These are phyloP conservation scores for Heteropelma amictum DNA, from an alignment of 2,888 invertebrate species.

Conservation along the genomic window DNA sequence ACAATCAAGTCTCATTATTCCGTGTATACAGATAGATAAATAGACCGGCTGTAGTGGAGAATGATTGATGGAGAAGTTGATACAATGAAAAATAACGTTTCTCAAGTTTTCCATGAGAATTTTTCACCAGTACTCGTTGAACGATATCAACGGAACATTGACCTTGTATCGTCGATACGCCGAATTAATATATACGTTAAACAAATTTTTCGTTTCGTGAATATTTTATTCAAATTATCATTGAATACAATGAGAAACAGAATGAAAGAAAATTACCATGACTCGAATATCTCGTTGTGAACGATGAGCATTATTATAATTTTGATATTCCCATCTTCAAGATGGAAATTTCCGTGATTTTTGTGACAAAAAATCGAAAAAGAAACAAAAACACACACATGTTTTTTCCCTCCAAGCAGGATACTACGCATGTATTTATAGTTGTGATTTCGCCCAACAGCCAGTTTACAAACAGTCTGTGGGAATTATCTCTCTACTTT, in stretches of 20 bases:
- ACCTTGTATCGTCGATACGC: not conserved
- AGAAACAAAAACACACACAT: not conserved
- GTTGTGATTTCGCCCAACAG: conserved; percentile 78
- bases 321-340: too few species aligned
- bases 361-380: not conserved
- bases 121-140: not conserved
- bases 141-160: conserved; percentile 10
- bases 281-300: too few species aligned
- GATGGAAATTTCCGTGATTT: too few species aligned
- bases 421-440: not conserved
- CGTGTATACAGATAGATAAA: conserved; percentile 6
- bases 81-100: not conserved
- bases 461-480: conserved; percentile 90
- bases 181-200: not conserved
- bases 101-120: conserved; percentile 3
- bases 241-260: not conserved
- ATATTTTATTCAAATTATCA: not conserved
- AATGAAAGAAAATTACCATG: too few species aligned
- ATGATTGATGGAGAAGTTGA: conserved; percentile 14
- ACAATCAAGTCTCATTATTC: conserved; percentile 60
- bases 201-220: not conserved
- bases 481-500: conserved; percentile 94
- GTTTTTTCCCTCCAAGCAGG: not conserved
- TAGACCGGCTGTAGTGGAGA: conserved; percentile 8
- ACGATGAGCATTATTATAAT: too few species aligned